Evolutionary conservation across 2,113 vertebrate species (phyloP).

Genomic region (Cricetomys ansorgei): DNA sequence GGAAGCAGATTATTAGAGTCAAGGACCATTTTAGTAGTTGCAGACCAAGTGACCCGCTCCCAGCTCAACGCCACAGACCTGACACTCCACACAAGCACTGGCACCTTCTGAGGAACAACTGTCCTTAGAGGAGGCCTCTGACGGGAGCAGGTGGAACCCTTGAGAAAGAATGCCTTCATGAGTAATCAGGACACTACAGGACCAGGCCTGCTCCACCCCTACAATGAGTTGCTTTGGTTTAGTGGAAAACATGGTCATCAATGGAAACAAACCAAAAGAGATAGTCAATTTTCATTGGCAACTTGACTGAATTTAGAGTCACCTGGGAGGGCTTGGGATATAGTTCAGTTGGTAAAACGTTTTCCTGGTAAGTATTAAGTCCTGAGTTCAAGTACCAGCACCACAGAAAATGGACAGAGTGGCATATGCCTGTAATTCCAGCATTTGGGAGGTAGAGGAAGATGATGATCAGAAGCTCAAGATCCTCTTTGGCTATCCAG

Average conservation of each 20-base stretch:
- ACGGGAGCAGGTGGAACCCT: background rate
- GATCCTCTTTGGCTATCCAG: background rate
- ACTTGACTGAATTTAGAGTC: background rate
- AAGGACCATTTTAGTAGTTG: background rate
- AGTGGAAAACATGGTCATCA: background rate
- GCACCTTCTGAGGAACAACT: background rate
- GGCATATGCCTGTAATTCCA: background rate
- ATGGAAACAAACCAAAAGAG: background rate
- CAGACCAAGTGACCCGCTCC: background rate
- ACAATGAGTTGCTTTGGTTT: background rate
- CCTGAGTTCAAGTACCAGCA: background rate
- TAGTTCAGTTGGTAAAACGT: background rate
- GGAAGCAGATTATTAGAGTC: background rate
- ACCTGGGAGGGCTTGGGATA: background rate
- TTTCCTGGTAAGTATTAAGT: background rate
- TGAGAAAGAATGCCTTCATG: background rate
- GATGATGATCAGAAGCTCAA: background rate
- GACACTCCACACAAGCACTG: background rate
- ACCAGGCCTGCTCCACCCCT: background rate
- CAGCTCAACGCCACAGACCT: rapidly evolving
- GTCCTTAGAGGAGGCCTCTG: background rate
- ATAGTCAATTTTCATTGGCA: background rate
- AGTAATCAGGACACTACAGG: background rate
- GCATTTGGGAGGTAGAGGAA: background rate
- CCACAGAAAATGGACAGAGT: background rate